Percentiles rank a stretch among this genome's conserved stretches.
Conservation (phyloP, 2,888 invertebrate species). For the Erannis defoliaria region DNA sequence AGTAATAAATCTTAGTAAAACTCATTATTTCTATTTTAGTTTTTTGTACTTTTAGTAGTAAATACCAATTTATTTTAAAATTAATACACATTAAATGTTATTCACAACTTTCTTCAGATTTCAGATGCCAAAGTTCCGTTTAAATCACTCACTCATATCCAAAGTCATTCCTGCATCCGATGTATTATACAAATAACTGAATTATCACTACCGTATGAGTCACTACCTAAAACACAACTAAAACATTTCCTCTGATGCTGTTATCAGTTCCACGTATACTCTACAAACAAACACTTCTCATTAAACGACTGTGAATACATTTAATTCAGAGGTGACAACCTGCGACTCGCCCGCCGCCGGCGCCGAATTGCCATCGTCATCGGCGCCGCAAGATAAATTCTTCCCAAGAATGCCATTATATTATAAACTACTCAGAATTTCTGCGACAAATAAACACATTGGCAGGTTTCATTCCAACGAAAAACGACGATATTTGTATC, state of each 20-base stretch:
- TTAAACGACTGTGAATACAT: slow-evolving; percentile 32
- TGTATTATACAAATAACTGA: background rate
- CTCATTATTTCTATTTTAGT: no score
- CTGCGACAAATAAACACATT: slow-evolving; percentile 57
- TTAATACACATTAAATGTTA: no score
- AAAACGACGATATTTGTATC: slow-evolving; percentile 61
- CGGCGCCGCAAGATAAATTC: slow-evolving; percentile 51
- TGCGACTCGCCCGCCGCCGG: slow-evolving; percentile 44
- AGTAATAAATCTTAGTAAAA: no score
- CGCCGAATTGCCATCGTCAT: slow-evolving; percentile 45
- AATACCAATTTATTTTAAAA: no score
- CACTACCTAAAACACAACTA: slow-evolving; percentile 19
- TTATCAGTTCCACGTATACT: slow-evolving; percentile 36
- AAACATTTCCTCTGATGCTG: slow-evolving; percentile 22
- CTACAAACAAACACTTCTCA: slow-evolving; percentile 38
- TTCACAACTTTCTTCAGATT: background rate
- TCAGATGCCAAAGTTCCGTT: background rate
- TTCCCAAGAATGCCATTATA: slow-evolving; percentile 62
- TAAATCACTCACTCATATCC: background rate
- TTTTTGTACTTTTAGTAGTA: no score
- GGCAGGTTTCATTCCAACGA: slow-evolving; percentile 48
- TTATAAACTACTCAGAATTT: slow-evolving; percentile 51
- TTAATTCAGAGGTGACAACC: slow-evolving; percentile 39
- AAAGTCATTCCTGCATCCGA: slow-evolving; percentile 8
- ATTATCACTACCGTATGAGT: slow-evolving; percentile 8